Conservation (phyloP, 37 sponge, comb jelly and placozoan species). For the Amphimedon queenslandica region DNA sequence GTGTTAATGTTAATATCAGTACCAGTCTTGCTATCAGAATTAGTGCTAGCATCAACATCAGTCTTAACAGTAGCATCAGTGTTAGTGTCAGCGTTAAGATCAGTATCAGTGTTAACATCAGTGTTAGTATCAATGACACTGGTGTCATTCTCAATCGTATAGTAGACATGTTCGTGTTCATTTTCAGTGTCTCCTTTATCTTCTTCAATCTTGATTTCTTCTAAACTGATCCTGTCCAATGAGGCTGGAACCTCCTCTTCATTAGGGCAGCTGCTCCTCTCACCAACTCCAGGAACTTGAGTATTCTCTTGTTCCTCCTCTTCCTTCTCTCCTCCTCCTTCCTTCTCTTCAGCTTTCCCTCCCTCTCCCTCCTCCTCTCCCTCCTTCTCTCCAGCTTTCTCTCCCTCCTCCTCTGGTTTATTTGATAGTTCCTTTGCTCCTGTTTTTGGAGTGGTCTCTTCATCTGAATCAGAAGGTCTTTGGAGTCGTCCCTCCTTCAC, state of each 20-base stretch:
- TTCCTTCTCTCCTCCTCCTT: background rate
- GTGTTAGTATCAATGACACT: too few relatives aligned
- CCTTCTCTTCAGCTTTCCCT: background rate
- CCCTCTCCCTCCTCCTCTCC: background rate
- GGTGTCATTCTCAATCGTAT: background rate
- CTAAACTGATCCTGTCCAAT: background rate
- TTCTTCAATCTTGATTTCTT: background rate
- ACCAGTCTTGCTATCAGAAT: too few relatives aligned
- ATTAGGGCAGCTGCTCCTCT: too few relatives aligned
- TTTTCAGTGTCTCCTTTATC: too few relatives aligned
- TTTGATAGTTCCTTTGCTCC: background rate
- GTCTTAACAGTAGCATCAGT: too few relatives aligned
- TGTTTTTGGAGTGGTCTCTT: background rate
- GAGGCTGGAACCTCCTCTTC: background rate
- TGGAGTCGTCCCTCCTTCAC: too few relatives aligned
- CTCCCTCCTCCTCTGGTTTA: background rate
- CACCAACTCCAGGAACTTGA: background rate
- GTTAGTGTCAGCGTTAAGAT: too few relatives aligned
- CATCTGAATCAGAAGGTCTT: background rate
- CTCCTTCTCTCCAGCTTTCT: background rate
- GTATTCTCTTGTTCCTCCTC: background rate
- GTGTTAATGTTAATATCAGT: too few relatives aligned
- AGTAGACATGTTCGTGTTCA: background rate
- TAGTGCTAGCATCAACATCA: too few relatives aligned
- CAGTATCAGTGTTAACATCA: too few relatives aligned